Base-by-base conservation (phyloP, 2,797 vertebrate species). In the Potorous gilbertii region DNA sequence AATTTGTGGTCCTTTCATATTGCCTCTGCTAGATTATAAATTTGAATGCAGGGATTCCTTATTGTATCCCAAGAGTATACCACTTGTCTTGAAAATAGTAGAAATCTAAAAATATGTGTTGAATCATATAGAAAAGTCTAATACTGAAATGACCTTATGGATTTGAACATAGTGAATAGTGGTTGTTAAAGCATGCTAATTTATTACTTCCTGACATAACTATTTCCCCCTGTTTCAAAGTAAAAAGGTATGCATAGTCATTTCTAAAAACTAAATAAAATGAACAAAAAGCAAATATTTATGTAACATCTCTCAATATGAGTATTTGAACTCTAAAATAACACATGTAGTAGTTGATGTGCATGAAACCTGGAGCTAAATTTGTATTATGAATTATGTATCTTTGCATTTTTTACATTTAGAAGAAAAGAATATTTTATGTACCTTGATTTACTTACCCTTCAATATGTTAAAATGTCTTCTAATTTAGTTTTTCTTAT, bases 251-350 rank as follows among this genome's bases (percentile, higher is more conserved):
- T 81, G 31, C 5, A 91, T 0, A 5, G 13, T n/a, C 13, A 66
- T 66, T n/a, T n/a, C 59, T n/a, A 34, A 66, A 34, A 66, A 66
- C 46, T 31, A 90, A 14, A 14, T 90, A 55, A 66, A 66, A 55
- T 24, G 92, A 96, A 55, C 28, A n/a, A 66, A 40, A 59, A 94
- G 13, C 18, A 66, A 90, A 90, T 62, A 89, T 50, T 81, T 93
- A 56, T 56, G 46, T 56, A 12, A 62, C 46, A 27, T n/a, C 27
- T n/a, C 8, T 92, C 54, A 81, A n/a, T 93, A 56, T 94, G 31
- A 0, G 24, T 18, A 90, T 55, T 87, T 55, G 18, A 55, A 56
- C 4, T 3, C 91, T 46, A 62, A 90, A 46, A 21, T 55, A 57
- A 11, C 21, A n/a, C 11, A 81, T 90, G 55, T 74, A 40, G 57